Evolutionary conservation across 2,113 vertebrate species (phyloP).

Genomic region (Muntiacus muntjak): DNA sequence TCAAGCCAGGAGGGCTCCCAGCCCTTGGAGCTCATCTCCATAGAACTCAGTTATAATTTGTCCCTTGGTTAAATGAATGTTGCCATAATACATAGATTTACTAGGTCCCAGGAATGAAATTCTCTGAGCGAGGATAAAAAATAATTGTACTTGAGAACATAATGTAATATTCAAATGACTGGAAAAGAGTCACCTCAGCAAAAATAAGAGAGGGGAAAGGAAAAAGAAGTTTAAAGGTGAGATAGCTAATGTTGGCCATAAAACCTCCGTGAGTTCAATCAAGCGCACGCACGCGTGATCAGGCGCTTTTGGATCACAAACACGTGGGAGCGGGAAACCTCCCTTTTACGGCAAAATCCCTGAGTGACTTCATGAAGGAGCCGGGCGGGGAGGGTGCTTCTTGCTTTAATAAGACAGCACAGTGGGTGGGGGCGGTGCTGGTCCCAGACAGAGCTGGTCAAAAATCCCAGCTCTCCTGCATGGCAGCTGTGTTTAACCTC

Average conservation of each 20-base stretch:
- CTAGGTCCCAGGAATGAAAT: slow-evolving; percentile 60
- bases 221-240: background rate
- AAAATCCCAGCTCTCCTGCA: background rate
- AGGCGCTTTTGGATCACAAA: background rate
- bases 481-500: background rate
- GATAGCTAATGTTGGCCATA: background rate
- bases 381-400: background rate
- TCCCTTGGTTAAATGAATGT: slow-evolving; percentile 50
- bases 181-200: slow-evolving; percentile 56
- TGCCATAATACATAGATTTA: slow-evolving; percentile 52
- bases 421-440: background rate
- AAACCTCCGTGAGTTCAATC: background rate
- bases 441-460: background rate
- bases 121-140: slow-evolving; percentile 50
- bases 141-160: slow-evolving; percentile 35
- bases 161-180: slow-evolving; percentile 50
- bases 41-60: slow-evolving; percentile 31
- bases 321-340: background rate
- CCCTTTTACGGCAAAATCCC: background rate
- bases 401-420: background rate
- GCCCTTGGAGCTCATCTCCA: slow-evolving; percentile 26
- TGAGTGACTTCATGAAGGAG: background rate
- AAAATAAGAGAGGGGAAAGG: background rate
- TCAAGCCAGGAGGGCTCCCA: background rate
- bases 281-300: background rate